These are phyloP conservation scores for Octodon degus DNA, from an alignment of 2,113 vertebrate species.

Conservation along the genomic window DNA sequence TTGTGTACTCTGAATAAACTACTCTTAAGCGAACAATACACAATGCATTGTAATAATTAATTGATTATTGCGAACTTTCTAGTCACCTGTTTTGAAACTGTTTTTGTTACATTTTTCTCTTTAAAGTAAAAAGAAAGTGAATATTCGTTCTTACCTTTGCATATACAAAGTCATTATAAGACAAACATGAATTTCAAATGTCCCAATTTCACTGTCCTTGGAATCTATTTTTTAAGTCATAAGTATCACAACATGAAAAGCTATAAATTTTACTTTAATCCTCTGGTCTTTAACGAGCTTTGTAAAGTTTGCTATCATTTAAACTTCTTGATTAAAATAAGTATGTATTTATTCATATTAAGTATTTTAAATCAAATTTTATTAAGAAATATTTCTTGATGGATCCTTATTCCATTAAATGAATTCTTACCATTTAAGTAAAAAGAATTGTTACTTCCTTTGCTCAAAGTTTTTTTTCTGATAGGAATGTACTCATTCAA, in stretches of 20 bases:
- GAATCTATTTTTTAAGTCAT: constrained; percentile 20
- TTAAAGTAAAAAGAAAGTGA: background rate
- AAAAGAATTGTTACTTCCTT: background rate
- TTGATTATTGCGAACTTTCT: too few species aligned
- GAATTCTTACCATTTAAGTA: background rate
- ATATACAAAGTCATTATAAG: constrained; percentile 12
- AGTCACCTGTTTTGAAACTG: too few species aligned
- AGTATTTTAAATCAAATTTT: constrained; percentile 11
- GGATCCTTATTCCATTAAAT: background rate
- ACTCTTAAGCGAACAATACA: too few species aligned
- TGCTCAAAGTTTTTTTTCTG: background rate
- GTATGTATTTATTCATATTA: background rate
- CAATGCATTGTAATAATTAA: too few species aligned
- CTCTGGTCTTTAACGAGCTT: constrained; percentile 29
- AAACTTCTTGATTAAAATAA: constrained; percentile 37
- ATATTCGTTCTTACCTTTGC: constrained; percentile 34
- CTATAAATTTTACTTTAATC: constrained; percentile 23
- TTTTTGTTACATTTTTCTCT: too few species aligned
- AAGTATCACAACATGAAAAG: constrained; percentile 39
- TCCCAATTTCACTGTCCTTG: constrained; percentile 28
- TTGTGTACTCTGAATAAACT: too few species aligned
- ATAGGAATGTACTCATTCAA: background rate
- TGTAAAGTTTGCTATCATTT: constrained; percentile 24
- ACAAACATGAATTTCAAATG: constrained; percentile 41
- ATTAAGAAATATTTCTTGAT: constrained; percentile 39